Evolutionary conservation across 2,888 invertebrate species (phyloP), one percentile per base, ranked within the genome.

Genomic region (Caenorhabditis becei): DNA sequence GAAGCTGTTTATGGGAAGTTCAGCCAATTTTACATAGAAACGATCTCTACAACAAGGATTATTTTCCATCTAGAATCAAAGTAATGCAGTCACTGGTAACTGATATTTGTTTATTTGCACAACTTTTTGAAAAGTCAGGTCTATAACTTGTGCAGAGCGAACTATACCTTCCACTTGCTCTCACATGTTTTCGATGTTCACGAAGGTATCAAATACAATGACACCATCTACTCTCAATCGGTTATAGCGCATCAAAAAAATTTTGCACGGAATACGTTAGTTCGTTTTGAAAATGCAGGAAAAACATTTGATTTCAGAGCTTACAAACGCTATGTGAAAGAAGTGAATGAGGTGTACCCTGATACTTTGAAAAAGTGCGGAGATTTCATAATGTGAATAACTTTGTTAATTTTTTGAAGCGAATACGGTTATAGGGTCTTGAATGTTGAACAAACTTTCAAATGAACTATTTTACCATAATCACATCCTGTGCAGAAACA

Each of bases 1-100:
- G 87, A 74, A 72, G 80, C 11, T 70, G 75, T 20, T 59, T 74
- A n/a, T 87, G 87, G 87, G 87, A 87, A 20, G 83, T 85, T 14
- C 85, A 86, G 74, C 53, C 86, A 14, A 84, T 87, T n/a, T 66
- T 83, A 0, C 87, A 87, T 67, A 49, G 77, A 1, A 79, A 78
- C 41, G 85, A 80, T 66, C 79, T 83, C 0, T 74, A 83, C 54
- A 86, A 81, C 32, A 80, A 82, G 2, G 87, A 87, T 16, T 77
- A 74, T 54, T 78, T 87, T 23, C 86, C 87, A 5, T 79, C 84
- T 0, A 77, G 87, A 51, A 72, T 82, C 18, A 69, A 80, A 59
- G 87, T 84, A 18, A 86, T 86, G 77, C 87, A 87, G 63, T 82
- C 81, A 16, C 37, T 86, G 82, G 75, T 65, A 23, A 24, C 2